Evolutionary conservation across 2,113 vertebrate species (phyloP), one percentile per base, ranked within the genome.

Genomic region (Onychostruthus taczanowskii): DNA sequence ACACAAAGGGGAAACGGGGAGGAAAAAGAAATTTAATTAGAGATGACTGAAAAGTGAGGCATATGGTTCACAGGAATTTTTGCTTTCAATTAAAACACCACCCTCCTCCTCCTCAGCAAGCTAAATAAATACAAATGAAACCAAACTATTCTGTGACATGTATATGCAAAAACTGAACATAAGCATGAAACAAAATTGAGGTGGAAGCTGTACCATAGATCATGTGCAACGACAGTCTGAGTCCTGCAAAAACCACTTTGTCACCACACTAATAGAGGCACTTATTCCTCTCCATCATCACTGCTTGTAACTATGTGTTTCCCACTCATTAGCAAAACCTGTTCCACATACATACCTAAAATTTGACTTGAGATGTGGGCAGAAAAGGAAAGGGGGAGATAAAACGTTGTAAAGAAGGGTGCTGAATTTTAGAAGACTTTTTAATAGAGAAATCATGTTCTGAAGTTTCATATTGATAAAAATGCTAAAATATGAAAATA

Each of bases 41-140:
- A 95, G 74, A n/a, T 64, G 69, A 93, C 70, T 79, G 82, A 82
- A 72, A 75, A 93, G 44, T 8, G 4, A 81, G 52, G 53, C 74
- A 39, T 70, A 63, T 33, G 39, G 56, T 52, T 87, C 39, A 67
- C 39, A 79, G 78, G 81, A 93, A 94, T 82, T 90, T 87, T 91
- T 94, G 44, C 78, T 83, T 90, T 73, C 53, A 91, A 49, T 79
- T 94, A 95, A 37, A 83, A 58, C 37, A 76, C 5, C 31, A 76
- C 87, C 78, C 59, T 77, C 50, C 62, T 85, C 66, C 87, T 76
- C 70, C 35, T 70, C 3, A 0, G 33, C 49, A 89, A 91, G 64
- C 23, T 28, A 95, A 92, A 92, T 27, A 86, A 93, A 90, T 22
- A 89, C 13, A 87, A 89, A 83, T 47, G n/a, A 93, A 91, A 87